Conservation (phyloP, 2,113 vertebrate genomes). For the Cyprinodon tularosa region DNA sequence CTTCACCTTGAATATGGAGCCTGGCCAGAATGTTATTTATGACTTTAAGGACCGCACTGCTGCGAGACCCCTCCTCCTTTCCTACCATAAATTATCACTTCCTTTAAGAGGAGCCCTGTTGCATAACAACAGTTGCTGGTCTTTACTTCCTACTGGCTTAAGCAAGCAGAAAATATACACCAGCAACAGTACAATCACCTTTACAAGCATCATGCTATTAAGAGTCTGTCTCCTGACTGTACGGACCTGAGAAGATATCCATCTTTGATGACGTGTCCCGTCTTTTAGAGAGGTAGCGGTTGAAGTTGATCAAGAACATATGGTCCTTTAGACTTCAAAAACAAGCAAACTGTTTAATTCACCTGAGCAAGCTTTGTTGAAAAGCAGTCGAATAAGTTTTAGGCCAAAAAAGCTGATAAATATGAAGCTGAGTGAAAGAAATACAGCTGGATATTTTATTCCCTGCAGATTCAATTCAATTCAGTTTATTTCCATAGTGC, state of each 20-base stretch:
- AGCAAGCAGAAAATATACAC: slow-evolving; percentile 22
- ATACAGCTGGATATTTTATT: no score
- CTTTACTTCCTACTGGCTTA: slow-evolving; percentile 21
- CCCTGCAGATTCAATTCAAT: no score
- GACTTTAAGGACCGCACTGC: slow-evolving; percentile 33
- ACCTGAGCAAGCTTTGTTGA: no score
- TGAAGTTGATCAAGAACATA: slow-evolving; percentile 62
- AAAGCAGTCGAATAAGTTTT: no score
- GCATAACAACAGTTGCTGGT: slow-evolving; percentile 53
- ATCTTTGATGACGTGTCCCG: slow-evolving; percentile 46
- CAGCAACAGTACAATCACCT: not conserved
- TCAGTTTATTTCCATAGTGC: no score
- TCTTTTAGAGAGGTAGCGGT: slow-evolving; percentile 38
- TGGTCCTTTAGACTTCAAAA: not conserved
- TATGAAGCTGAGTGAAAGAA: no score
- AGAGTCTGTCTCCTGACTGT: slow-evolving; percentile 10
- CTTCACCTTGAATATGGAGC: slow-evolving; percentile 68
- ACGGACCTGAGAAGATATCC: slow-evolving; percentile 29
- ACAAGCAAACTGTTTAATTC: no score
- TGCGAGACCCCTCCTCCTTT: slow-evolving; percentile 18
- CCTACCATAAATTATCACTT: slow-evolving; percentile 62
- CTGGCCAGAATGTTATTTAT: slow-evolving; percentile 63
- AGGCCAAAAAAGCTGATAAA: no score
- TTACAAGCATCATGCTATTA: slow-evolving; percentile 8
- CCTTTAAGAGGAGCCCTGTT: slow-evolving; percentile 46